Evolutionary conservation across 1,140 invertebrate genomes (phyloP), one percentile per base, ranked within the genome.

Genomic region (Belonocnema kinseyi): DNA sequence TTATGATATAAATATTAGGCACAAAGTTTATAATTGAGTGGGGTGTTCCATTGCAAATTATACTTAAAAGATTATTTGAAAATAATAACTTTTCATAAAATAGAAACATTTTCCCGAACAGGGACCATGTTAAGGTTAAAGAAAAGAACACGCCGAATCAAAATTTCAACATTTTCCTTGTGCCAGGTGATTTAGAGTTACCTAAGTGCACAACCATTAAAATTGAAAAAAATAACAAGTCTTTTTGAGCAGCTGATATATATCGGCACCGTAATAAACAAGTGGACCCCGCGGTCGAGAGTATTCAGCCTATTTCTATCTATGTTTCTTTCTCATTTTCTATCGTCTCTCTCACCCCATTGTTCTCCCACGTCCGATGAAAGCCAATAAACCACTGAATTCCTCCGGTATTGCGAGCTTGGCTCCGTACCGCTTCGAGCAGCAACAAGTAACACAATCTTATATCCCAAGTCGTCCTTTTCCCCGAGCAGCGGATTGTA

Each of bases 331-430:
- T 54, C 75, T 74, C 77, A 53, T 76, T 81, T 75, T 73, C 76
- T 74, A 52, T 78, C 53, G 78, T 80, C 77, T 83, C 78, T 80
- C 83, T 85, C 81, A 81, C 80, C 77, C 82, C 85, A 80, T 89
- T 89, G 82, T 89, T 87, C 86, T 82, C 79, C 86, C 89, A 90
- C 88, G 87, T 90, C 85, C 87, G 84, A 90, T 85, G 79, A 88
- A 90, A 90, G 86, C 88, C 89, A 90, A 90, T 90, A 91, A 90
- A 91, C 88, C 88, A 90, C 90, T 88, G 88, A 90, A 91, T 91
- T 91, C 86, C 86, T 85, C 80, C 83, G 88, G 83, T 90, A 88
- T 90, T 85, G 86, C 86, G 81, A 77, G 80, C 85, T 81, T 77
- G 77, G 86, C 40, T 46, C 40, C 8, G 78, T 82, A 75, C 82